Base-by-base conservation (phyloP, 2,888 invertebrate species). In the Stratiomys singularior region DNA sequence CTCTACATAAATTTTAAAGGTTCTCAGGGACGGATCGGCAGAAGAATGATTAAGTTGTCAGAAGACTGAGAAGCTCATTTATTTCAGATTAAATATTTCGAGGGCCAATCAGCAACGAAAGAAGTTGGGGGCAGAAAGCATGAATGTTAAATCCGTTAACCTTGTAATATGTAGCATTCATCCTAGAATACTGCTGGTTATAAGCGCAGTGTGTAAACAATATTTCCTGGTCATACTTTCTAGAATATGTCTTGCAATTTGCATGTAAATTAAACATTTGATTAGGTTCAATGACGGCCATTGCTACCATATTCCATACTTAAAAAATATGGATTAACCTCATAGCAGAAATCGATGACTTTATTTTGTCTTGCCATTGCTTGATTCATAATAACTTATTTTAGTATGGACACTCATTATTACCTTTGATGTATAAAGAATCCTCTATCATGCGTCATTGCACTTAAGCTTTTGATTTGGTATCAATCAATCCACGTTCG, bases 31-130 rank as follows among this genome's bases (percentile, higher is more conserved):
- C 60, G 74, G 28, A 58, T 74, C 60, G 60, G 30, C 7, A 9
- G 60, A 58, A 58, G 58, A 44, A 58, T 74, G 74, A 74, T 58
- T 74, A 74, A 74, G 60, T 74, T 74, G 74, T 74, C 74, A 44
- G 37, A 37, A 58, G 58, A 37, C 58, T 30, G 23, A 74, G 74
- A 21, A 58, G 25, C 74, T 58, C 60, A 74, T 74, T 74, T 74
- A 58, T 74, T 74, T 74, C 60, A 60, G 74, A 74, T 58, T 60
- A 58, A 74, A 21, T 60, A 37, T 56, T 72, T 21, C 37, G 30
- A 37, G 60, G 13, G 30, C 60, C 60, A 74, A 74, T 60, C 60
- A 60, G 60, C 60, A 4, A 30, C 58, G 27, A 3, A 37, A 37
- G 21, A 47, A 30, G 11, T 13, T 30, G 23, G 13, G 69, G 44